Conservation (phyloP, 2,888 invertebrate genomes). For the Tanytarsus gracilentus region DNA sequence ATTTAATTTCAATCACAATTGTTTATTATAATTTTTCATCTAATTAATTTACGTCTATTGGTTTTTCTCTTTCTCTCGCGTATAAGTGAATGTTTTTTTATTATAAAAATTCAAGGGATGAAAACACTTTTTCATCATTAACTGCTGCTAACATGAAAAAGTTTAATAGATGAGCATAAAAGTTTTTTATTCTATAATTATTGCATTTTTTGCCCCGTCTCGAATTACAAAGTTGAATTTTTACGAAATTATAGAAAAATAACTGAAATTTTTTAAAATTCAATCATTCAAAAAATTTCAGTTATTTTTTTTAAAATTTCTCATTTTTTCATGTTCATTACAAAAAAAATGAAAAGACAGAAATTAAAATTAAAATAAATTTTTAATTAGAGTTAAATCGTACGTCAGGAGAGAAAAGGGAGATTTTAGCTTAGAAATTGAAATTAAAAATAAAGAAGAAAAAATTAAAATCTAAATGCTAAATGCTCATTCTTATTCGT, state of each 20-base stretch:
- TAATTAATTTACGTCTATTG: conserved; percentile 13
- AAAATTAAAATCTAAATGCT: too few relatives aligned
- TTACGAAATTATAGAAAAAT: conserved; percentile 2
- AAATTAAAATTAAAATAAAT: too few relatives aligned
- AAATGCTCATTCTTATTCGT: too few relatives aligned
- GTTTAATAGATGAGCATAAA: conserved; percentile 28
- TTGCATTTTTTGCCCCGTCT: conserved; percentile 28
- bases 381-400: too few relatives aligned
- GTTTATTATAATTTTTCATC: conserved; percentile 9
- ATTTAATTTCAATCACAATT: conserved; percentile 28
- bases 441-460: too few relatives aligned
- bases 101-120: background rate
- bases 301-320: too few relatives aligned
- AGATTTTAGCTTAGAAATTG: too few relatives aligned
- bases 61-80: conserved; percentile 14
- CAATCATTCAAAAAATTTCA: conserved; percentile 1
- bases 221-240: background rate
- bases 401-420: too few relatives aligned
- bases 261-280: conserved; percentile 3
- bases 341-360: conserved; percentile 12
- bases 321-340: too few relatives aligned
- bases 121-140: background rate
- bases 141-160: background rate
- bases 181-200: conserved; percentile 1
- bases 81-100: conserved; percentile 8